Conservation (phyloP, 92 coral and sea anemone species). For the Actinernus sp. region DNA sequence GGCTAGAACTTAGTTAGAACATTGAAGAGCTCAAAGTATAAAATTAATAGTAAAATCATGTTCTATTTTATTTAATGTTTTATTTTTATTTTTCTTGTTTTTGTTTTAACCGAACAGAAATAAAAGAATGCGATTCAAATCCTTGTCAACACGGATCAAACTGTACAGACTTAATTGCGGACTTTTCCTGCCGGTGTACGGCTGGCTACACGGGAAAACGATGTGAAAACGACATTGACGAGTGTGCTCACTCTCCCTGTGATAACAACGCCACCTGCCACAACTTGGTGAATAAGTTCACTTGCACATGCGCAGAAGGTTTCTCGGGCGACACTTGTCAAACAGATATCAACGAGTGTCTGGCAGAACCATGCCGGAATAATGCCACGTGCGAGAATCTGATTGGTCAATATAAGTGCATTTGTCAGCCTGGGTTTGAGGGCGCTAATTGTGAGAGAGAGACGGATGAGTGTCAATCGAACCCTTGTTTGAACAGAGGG, state of each 20-base stretch:
- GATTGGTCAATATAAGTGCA: conserved; percentile 3
- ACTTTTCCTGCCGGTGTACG: conserved; percentile 39
- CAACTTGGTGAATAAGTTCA: conserved; percentile 34
- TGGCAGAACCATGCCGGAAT: conserved; percentile 2
- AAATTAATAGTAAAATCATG: too few species aligned
- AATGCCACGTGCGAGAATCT: conserved; percentile 4
- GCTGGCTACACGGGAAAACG: conserved; percentile 38
- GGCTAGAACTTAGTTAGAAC: conserved; percentile 3
- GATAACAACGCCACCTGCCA: conserved; percentile 39
- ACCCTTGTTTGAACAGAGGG: conserved; percentile 29
- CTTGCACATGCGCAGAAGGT: conserved; percentile 47
- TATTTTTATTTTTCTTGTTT: too few species aligned
- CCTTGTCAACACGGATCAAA: conserved; percentile 50
- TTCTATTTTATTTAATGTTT: background rate
- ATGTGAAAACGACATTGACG: conserved; percentile 55
- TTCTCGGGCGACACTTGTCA: conserved; percentile 29
- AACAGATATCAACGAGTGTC: background rate
- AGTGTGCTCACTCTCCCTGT: conserved; percentile 43
- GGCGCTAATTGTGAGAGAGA: conserved; percentile 27
- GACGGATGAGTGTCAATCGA: conserved; percentile 14
- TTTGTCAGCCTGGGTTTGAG: conserved; percentile 11
- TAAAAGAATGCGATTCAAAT: conserved; percentile 37
- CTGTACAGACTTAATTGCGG: conserved; percentile 36
- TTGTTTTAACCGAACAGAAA: too few species aligned
- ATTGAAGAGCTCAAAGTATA: too few species aligned